These are phyloP conservation scores for Alloplasta piceator DNA, from an alignment of 2,888 invertebrate genomes.

Conservation along the genomic window DNA sequence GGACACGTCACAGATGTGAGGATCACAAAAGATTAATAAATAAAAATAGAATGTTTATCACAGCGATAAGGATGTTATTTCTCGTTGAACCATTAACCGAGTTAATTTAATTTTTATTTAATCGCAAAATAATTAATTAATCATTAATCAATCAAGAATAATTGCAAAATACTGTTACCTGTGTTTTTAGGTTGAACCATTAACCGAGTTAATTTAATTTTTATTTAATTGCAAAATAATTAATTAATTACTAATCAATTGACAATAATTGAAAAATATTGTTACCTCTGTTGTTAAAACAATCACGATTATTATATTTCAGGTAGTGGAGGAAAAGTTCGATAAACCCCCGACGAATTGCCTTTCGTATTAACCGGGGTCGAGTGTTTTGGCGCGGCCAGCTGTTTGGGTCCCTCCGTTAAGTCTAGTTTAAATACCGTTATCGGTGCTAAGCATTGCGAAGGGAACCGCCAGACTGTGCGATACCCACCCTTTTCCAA, in stretches of 20 bases:
- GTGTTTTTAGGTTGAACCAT: no score
- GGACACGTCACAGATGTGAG: constrained; percentile 55
- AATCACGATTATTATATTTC: no score
- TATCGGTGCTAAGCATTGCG: constrained; percentile 71
- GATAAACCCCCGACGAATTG: constrained; percentile 54
- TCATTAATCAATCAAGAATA: no score
- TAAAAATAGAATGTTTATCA: constrained; percentile 2
- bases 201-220: no score
- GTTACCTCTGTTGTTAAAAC: no score
- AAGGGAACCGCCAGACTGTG: constrained; percentile 57
- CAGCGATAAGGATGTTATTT: neutral
- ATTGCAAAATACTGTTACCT: no score
- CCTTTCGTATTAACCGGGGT: constrained; percentile 51
- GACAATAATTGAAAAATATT: no score
- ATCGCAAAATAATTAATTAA: no score
- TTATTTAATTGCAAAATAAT: no score
- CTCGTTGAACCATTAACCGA: neutral
- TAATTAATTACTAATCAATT: no score
- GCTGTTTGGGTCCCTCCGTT: constrained; percentile 65
- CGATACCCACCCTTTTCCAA: constrained; percentile 65
- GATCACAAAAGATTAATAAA: constrained; percentile 28
- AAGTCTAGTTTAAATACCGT: constrained; percentile 74
- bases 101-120: no score
- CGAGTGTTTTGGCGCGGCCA: constrained; percentile 57
- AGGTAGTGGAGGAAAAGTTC: no score